phyloP scores from a whole-genome alignment of 2,113 vertebrate genomes.

The Peromyscus californicus region DNA sequence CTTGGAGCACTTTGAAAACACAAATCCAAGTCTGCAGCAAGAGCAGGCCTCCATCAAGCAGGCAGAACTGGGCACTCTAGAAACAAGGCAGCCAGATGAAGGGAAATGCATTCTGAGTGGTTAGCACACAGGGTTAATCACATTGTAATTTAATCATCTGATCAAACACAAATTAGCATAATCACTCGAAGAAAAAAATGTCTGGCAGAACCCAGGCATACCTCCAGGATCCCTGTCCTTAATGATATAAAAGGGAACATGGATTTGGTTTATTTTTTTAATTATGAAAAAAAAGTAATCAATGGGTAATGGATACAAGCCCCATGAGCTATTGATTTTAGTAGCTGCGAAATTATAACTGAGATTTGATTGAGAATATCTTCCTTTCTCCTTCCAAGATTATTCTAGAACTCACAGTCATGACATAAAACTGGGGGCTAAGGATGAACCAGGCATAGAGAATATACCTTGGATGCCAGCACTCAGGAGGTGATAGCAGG shows the following conservation, averaged over 20 bases:
- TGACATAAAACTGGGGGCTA: neutral
- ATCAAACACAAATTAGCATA: slow-evolving; percentile 97
- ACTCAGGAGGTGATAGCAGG: neutral
- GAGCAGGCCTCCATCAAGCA: slow-evolving; percentile 40
- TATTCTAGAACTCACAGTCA: fast-evolving
- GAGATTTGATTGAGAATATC: neutral
- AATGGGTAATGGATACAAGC: neutral
- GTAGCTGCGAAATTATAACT: neutral
- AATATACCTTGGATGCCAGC: neutral
- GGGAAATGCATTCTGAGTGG: slow-evolving; percentile 91
- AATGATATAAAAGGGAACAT: slow-evolving; percentile 66
- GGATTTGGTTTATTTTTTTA: neutral
- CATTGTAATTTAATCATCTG: slow-evolving; percentile 97
- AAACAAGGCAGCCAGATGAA: slow-evolving; percentile 87
- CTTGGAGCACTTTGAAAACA: neutral
- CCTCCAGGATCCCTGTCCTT: slow-evolving; percentile 87
- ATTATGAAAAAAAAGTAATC: neutral
- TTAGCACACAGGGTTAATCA: slow-evolving; percentile 93
- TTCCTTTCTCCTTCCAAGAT: neutral
- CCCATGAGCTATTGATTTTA: neutral
- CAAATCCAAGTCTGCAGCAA: slow-evolving; percentile 64
- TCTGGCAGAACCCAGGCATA: slow-evolving; percentile 90
- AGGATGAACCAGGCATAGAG: neutral
- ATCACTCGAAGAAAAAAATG: slow-evolving; percentile 92
- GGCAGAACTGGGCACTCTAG: slow-evolving; percentile 72